phyloP scores from a whole-genome alignment of 2,797 vertebrate species.

The Gastrophryne carolinensis region DNA sequence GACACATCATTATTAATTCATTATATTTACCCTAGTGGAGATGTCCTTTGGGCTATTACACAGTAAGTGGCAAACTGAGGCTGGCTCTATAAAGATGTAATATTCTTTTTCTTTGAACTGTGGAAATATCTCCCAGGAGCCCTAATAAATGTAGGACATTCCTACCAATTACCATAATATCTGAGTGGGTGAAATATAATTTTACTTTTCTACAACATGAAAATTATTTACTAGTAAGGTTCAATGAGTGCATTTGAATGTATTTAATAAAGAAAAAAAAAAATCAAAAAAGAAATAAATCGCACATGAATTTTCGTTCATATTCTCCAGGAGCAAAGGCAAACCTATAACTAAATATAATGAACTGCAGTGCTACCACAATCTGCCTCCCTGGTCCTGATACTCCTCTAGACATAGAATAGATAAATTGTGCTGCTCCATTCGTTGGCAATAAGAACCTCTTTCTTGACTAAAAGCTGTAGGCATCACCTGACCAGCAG shows the following conservation, averaged over 20 bases:
- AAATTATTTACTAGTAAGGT: background rate
- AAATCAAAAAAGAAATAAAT: background rate
- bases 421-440: no score
- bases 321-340: no score
- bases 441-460: no score
- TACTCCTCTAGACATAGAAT: no score
- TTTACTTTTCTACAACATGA: constrained; percentile 14
- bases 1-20: constrained; percentile 47
- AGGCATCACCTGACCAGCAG: no score
- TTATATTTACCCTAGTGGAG: constrained; percentile 42
- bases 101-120: constrained; percentile 48
- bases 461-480: no score
- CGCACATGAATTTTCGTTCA: background rate
- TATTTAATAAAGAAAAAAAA: no score
- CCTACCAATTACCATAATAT: constrained; percentile 27
- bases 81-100: constrained; percentile 30
- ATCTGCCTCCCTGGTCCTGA: no score
- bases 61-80: constrained; percentile 26
- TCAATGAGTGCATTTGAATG: no score
- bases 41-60: constrained; percentile 40
- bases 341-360: no score
- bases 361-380: no score
- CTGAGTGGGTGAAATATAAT: background rate
- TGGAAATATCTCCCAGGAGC: constrained; percentile 32
- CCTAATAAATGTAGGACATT: constrained; percentile 40